Evolutionary conservation across 2,797 vertebrate species (phyloP).

Genomic region (Crocidura indochinensis): DNA sequence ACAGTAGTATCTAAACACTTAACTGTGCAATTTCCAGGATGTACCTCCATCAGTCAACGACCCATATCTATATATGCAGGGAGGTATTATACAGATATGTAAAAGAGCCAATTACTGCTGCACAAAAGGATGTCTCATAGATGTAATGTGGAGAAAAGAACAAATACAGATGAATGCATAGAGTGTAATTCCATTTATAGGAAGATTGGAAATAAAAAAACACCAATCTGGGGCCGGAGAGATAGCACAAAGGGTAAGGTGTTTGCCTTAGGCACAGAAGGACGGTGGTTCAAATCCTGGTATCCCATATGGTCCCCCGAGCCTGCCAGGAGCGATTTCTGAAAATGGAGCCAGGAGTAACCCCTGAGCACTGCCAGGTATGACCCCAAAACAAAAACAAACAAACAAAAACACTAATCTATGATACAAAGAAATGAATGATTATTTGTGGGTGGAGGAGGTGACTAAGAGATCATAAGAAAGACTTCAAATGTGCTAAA

Average conservation of each 20-base stretch:
- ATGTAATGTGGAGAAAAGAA: background rate
- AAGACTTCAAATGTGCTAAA: background rate
- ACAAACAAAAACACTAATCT: too few species aligned
- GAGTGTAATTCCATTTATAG: background rate
- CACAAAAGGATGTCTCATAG: background rate
- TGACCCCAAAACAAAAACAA: too few species aligned
- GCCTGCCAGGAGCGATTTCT: too few species aligned
- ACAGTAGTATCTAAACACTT: background rate
- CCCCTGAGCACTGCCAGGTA: too few species aligned
- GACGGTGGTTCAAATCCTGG: too few species aligned
- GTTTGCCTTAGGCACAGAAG: too few species aligned
- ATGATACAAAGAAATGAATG: background rate
- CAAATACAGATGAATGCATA: background rate
- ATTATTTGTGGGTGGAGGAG: too few species aligned
- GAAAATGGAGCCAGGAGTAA: too few species aligned
- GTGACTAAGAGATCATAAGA: background rate
- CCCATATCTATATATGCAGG: background rate
- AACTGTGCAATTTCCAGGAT: background rate
- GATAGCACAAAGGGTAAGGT: too few species aligned
- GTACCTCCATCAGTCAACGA: background rate
- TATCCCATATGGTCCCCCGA: too few species aligned
- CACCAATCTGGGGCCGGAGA: too few species aligned
- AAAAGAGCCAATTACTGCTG: background rate
- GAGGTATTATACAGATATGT: background rate
- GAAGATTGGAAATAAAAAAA: background rate